These are phyloP conservation scores for Scaptomyza reducta DNA, from an alignment of 2,888 invertebrate species.

Conservation along the genomic window DNA sequence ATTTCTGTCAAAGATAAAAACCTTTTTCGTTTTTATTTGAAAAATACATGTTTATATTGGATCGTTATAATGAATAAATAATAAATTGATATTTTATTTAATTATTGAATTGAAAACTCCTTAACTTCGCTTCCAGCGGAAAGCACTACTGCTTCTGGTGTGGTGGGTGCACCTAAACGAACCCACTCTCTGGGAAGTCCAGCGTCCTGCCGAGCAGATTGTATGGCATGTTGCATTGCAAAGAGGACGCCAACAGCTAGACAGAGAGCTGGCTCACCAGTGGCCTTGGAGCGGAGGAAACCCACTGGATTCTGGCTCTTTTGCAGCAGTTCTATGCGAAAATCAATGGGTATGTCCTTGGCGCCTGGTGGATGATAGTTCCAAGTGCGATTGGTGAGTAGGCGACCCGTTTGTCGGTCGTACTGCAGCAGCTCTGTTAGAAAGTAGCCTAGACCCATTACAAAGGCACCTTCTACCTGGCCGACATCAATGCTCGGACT, in stretches of 20 bases:
- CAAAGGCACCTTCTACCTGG: slow-evolving; percentile 92
- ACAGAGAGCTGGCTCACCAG: slow-evolving; percentile 87
- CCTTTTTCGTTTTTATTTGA: too few relatives aligned
- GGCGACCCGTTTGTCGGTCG: slow-evolving; percentile 87
- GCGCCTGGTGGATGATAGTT: slow-evolving; percentile 91
- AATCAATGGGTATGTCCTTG: slow-evolving; percentile 91
- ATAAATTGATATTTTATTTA: too few relatives aligned
- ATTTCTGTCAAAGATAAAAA: too few relatives aligned
- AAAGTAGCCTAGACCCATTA: slow-evolving; percentile 92
- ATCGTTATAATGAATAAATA: too few relatives aligned
- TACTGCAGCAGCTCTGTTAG: slow-evolving; percentile 89
- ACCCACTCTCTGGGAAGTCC: slow-evolving; percentile 84
- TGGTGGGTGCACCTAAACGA: slow-evolving; percentile 80
- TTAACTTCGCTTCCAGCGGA: slow-evolving; percentile 62
- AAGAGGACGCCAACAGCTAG: slow-evolving; percentile 86
- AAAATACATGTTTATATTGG: too few relatives aligned
- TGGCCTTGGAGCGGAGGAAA: slow-evolving; percentile 90
- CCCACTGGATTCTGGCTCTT: slow-evolving; percentile 85
- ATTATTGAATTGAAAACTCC: slow-evolving; percentile 31
- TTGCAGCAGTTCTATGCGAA: slow-evolving; percentile 88
- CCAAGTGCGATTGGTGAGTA: slow-evolving; percentile 92
- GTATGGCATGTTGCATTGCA: slow-evolving; percentile 89
- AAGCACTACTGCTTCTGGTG: slow-evolving; percentile 79
- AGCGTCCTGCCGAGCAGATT: slow-evolving; percentile 88
- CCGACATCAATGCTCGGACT: slow-evolving; percentile 90